A percentile compares a stretch with the other conserved stretches of the same genome.
Evolutionary conservation across 2,888 invertebrate species (phyloP).

Genomic region (Campoplex nolae): DNA sequence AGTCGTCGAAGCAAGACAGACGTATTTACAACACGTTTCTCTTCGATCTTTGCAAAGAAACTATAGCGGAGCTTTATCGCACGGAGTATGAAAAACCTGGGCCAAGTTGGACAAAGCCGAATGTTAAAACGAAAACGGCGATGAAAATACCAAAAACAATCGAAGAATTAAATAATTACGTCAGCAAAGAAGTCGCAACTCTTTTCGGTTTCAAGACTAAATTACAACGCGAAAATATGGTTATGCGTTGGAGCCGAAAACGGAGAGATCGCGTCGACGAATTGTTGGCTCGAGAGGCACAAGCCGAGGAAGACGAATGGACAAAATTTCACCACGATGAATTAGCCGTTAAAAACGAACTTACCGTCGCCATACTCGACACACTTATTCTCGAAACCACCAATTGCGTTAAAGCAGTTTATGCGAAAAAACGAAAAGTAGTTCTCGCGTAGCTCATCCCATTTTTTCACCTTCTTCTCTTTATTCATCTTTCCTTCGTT

Average conservation of each 20-base stretch:
- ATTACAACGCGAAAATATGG: constrained; percentile 86
- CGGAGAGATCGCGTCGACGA: constrained; percentile 90
- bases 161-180: constrained; percentile 85
- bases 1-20: constrained; percentile 77
- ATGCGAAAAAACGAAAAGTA: constrained; percentile 80
- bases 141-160: constrained; percentile 85
- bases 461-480: constrained; percentile 15
- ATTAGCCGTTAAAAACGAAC: constrained; percentile 88
- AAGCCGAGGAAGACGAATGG: constrained; percentile 91
- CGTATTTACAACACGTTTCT: constrained; percentile 86
- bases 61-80: constrained; percentile 86
- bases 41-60: constrained; percentile 88
- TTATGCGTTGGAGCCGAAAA: constrained; percentile 88
- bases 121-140: constrained; percentile 83
- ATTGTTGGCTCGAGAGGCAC: constrained; percentile 89
- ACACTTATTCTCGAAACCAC: constrained; percentile 80
- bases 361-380: constrained; percentile 84
- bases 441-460: constrained; percentile 67
- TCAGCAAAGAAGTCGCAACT: constrained; percentile 85
- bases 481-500: constrained; percentile 13
- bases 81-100: constrained; percentile 83
- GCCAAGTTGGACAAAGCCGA: constrained; percentile 86
- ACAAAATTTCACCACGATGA: constrained; percentile 91
- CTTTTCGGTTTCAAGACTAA: constrained; percentile 86
- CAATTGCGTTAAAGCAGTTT: constrained; percentile 80